Percentiles rank a stretch among this genome's conserved stretches.
Evolutionary conservation across 2,888 invertebrate species (phyloP).

Genomic region (Cataglyphis cursor): DNA sequence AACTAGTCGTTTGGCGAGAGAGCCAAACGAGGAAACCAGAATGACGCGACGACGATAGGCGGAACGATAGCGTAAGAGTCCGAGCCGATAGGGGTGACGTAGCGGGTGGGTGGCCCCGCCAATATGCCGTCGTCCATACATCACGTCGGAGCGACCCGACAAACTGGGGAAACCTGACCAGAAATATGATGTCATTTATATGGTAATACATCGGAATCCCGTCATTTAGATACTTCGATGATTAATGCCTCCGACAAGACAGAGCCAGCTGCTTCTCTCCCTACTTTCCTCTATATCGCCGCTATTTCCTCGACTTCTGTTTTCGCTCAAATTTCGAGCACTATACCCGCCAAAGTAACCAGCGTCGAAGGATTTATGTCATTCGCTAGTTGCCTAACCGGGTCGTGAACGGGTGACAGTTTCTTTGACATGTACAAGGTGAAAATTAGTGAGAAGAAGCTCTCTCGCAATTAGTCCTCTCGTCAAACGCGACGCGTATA

Average conservation of each 20-base stretch:
- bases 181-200: constrained; percentile 87
- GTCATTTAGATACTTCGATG: constrained; percentile 87
- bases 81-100: constrained; percentile 82
- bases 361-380: constrained; percentile 74
- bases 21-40: constrained; percentile 2
- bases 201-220: constrained; percentile 87
- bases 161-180: constrained; percentile 87
- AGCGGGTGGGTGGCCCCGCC: constrained; percentile 80
- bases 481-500: neutral
- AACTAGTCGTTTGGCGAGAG: neutral
- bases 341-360: constrained; percentile 84
- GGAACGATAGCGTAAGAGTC: constrained; percentile 74
- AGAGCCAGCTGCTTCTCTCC: constrained; percentile 83
- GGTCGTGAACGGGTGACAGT: neutral
- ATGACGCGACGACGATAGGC: constrained; percentile 66
- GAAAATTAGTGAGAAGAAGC: neutral
- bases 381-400: neutral
- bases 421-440: constrained; percentile 1
- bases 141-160: constrained; percentile 84
- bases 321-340: constrained; percentile 80
- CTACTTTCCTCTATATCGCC: constrained; percentile 9
- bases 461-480: neutral
- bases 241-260: constrained; percentile 86
- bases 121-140: constrained; percentile 87
- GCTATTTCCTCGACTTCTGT: constrained; percentile 56